A percentile compares a stretch with the other conserved stretches of the same genome.
These are phyloP conservation scores for Eledone cirrhosa DNA, from an alignment of 2,888 invertebrate genomes.

Conservation along the genomic window DNA sequence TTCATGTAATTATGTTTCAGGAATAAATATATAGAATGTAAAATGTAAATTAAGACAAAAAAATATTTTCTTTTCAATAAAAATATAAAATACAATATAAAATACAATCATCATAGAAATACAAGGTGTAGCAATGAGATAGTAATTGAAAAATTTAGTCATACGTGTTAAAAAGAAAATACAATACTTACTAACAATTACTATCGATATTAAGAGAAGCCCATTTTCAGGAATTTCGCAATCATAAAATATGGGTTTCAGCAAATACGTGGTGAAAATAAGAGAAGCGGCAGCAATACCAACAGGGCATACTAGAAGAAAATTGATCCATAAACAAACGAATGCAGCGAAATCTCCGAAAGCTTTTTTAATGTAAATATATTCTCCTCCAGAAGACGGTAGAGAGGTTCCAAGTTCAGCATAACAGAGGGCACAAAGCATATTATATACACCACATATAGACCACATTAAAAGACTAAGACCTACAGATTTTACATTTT, in stretches of 20 bases:
- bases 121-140: too few species aligned
- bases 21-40: too few species aligned
- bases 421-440: conserved; percentile 87
- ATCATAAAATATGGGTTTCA: conserved; percentile 58
- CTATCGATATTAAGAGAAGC: conserved; percentile 53
- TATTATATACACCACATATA: conserved; percentile 79
- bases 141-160: background rate
- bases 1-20: too few species aligned
- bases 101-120: too few species aligned
- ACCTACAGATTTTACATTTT: conserved; percentile 77
- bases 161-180: background rate
- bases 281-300: conserved; percentile 62
- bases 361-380: conserved; percentile 68
- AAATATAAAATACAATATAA: too few species aligned
- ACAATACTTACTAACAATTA: conserved; percentile 55
- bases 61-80: too few species aligned
- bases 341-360: conserved; percentile 64
- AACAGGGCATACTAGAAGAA: conserved; percentile 61
- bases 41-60: too few species aligned
- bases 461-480: conserved; percentile 89
- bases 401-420: conserved; percentile 91
- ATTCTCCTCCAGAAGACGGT: conserved; percentile 71
- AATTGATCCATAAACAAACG: conserved; percentile 63
- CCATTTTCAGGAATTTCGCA: conserved; percentile 57
- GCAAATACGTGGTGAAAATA: conserved; percentile 62